Percentiles rank a stretch among this genome's conserved stretches.
Evolutionary conservation across 1,140 invertebrate genomes (phyloP).

Genomic region (Drosophila sturtevanti): DNA sequence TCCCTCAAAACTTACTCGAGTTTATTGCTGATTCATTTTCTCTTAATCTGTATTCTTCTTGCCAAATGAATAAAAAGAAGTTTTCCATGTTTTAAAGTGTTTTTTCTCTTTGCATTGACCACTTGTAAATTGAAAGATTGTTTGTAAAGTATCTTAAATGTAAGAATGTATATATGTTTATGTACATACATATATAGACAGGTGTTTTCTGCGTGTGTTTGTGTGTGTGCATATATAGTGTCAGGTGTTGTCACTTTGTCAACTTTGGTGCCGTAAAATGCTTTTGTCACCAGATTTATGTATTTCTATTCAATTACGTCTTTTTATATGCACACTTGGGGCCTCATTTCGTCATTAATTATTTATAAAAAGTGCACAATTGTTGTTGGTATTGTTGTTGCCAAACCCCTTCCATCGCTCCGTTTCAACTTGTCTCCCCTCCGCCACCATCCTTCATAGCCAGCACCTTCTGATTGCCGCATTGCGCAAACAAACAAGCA

Average conservation of each 20-base stretch:
- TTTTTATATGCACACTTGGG: conserved; percentile 31
- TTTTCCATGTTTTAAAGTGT: no score
- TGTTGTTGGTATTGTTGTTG: conserved; percentile 31
- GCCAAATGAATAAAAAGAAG: no score
- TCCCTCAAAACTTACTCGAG: no score
- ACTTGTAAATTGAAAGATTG: background rate
- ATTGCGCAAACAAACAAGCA: conserved; percentile 55
- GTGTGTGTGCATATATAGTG: background rate
- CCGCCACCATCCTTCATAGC: background rate
- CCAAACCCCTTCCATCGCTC: background rate
- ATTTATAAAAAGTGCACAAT: conserved; percentile 54
- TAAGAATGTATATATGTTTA: no score
- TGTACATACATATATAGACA: no score
- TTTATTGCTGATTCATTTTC: no score
- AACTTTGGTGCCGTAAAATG: background rate
- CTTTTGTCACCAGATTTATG: conserved; percentile 21
- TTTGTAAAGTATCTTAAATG: background rate
- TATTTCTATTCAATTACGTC: conserved; percentile 43
- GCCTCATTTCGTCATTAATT: conserved; percentile 44
- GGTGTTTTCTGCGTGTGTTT: no score
- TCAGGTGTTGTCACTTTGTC: conserved; percentile 8
- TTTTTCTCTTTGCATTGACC: background rate
- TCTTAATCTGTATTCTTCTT: no score
- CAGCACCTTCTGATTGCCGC: conserved; percentile 47
- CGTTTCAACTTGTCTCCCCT: background rate